Percentiles rank a stretch among this genome's conserved stretches.
Conservation (phyloP, 2,113 vertebrate species). For the Asarcornis scutulata region DNA sequence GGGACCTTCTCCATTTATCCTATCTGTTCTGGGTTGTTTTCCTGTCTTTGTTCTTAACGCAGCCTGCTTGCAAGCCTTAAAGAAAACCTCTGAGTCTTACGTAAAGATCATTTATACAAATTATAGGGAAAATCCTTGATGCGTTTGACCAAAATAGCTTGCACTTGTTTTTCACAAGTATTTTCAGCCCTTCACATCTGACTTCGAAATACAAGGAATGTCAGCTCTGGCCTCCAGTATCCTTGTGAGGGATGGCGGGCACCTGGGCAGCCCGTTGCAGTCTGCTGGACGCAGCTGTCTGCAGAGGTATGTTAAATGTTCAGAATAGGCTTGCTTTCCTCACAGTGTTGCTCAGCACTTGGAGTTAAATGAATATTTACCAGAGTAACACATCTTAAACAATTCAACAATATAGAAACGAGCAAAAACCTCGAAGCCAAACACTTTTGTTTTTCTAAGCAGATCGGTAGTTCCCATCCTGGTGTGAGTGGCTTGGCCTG, state of each 20-base stretch:
- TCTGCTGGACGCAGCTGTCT: neutral
- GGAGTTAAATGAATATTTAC: slow-evolving; percentile 10
- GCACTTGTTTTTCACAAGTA: neutral
- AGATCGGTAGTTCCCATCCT: neutral
- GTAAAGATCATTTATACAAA: neutral
- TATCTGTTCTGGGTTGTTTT: neutral
- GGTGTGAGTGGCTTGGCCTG: neutral
- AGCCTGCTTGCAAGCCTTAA: neutral
- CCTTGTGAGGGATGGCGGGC: neutral
- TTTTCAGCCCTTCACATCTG: neutral
- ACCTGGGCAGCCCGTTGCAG: neutral
- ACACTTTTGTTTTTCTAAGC: neutral
- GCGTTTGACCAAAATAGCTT: neutral
- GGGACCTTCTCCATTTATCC: neutral
- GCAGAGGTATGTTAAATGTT: neutral
- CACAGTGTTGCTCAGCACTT: neutral
- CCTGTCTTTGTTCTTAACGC: neutral
- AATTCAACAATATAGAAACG: neutral
- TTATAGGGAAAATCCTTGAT: neutral
- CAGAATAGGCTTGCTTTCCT: neutral
- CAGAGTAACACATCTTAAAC: neutral
- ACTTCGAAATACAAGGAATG: neutral
- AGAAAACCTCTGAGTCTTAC: neutral
- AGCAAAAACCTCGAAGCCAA: neutral
- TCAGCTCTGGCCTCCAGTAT: neutral